Evolutionary conservation across 2,888 invertebrate genomes (phyloP).

Genomic region (Agonopterix heracliana): DNA sequence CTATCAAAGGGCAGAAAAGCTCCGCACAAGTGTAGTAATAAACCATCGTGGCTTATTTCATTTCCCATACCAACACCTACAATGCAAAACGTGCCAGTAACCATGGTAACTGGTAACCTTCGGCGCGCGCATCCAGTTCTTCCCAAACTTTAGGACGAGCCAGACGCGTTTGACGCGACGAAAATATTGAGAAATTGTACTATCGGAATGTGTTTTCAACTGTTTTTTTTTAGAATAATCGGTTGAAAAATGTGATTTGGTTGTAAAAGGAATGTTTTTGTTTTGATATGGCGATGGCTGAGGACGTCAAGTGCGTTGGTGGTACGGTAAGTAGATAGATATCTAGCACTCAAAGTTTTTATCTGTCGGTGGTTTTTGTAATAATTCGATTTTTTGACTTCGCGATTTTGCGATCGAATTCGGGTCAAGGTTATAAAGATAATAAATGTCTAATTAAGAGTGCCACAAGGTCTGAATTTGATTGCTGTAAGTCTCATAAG

Average conservation of each 20-base stretch:
- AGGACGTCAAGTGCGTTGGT: constrained; percentile 49
- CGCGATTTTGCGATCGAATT: too few relatives aligned
- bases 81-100: background rate
- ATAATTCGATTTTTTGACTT: too few relatives aligned
- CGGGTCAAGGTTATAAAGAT: too few relatives aligned
- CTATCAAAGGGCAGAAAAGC: too few relatives aligned
- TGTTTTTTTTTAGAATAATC: background rate
- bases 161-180: constrained; percentile 39
- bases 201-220: background rate
- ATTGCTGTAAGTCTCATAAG: too few relatives aligned
- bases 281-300: constrained; percentile 45
- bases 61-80: background rate
- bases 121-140: constrained; percentile 70
- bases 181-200: background rate
- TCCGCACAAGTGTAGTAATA: background rate
- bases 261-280: constrained; percentile 27
- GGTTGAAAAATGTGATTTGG: background rate
- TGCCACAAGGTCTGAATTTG: too few relatives aligned
- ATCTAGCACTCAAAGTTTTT: too few relatives aligned
- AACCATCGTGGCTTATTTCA: background rate
- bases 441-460: too few relatives aligned
- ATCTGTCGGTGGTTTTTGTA: too few relatives aligned
- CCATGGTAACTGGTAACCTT: constrained; percentile 48
- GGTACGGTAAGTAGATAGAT: constrained; percentile 45
- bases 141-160: constrained; percentile 30